These are phyloP conservation scores for Rhinophrynus dorsalis DNA, from an alignment of 2,797 vertebrate genomes.

Conservation along the genomic window DNA sequence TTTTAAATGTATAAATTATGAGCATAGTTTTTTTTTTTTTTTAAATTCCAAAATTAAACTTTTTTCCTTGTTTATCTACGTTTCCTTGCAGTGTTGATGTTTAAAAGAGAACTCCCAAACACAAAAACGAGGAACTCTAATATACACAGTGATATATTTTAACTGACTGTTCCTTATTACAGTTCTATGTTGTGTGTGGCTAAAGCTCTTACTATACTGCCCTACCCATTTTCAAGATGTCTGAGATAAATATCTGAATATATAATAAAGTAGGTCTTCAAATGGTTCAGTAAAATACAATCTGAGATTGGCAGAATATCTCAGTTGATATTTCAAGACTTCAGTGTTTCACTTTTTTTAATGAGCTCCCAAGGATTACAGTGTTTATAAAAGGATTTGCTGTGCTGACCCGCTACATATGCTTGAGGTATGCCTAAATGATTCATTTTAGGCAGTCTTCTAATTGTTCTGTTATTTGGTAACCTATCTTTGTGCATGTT, in stretches of 20 bases:
- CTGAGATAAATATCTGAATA: slow-evolving; percentile 40
- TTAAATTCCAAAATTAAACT: no score
- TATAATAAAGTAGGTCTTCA: slow-evolving; percentile 24
- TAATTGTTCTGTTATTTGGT: no score
- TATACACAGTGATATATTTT: no score
- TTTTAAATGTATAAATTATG: no score
- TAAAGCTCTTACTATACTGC: slow-evolving; percentile 18
- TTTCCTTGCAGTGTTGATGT: no score
- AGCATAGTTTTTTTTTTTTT: no score
- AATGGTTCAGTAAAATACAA: slow-evolving; percentile 33
- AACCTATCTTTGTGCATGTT: no score
- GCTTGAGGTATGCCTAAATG: slow-evolving; percentile 4
- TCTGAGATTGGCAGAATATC: slow-evolving; percentile 32
- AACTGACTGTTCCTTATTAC: no score
- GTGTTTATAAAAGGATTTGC: slow-evolving; percentile 16
- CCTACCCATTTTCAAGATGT: slow-evolving; percentile 11
- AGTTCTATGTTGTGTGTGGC: no score
- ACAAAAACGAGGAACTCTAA: no score
- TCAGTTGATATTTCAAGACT: slow-evolving; percentile 16
- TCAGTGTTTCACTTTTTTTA: slow-evolving; percentile 26
- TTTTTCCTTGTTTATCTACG: no score
- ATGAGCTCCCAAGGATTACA: slow-evolving; percentile 19
- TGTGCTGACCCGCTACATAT: slow-evolving; percentile 16
- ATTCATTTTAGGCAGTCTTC: slow-evolving; percentile 8
- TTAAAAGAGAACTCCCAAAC: no score